These are phyloP conservation scores for Drosophila setifemur DNA, from an alignment of 1,140 invertebrate species.

Conservation along the genomic window DNA sequence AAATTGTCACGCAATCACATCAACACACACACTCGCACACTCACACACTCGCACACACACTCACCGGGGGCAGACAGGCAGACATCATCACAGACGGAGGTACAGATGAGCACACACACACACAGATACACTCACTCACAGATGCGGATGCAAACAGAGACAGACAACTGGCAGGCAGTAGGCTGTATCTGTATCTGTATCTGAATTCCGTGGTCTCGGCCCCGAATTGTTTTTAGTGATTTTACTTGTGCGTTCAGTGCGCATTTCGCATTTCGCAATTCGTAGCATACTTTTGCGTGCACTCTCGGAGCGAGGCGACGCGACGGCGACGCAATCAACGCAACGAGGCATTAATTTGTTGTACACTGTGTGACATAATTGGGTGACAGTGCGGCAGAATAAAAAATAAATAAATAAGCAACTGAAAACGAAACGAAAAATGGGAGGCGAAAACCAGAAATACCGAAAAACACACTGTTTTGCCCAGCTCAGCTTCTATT, in stretches of 20 bases:
- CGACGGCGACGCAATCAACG: slow-evolving; percentile 68
- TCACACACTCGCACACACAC: slow-evolving; percentile 24
- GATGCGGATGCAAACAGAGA: not conserved
- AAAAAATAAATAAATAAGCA: slow-evolving; percentile 43
- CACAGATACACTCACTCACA: slow-evolving; percentile 9
- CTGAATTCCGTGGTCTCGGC: slow-evolving; percentile 18
- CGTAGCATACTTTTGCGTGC: slow-evolving; percentile 70
- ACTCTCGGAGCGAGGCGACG: slow-evolving; percentile 34
- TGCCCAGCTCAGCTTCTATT: slow-evolving; percentile 46
- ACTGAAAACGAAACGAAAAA: slow-evolving; percentile 11
- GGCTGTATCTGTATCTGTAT: slow-evolving; percentile 5
- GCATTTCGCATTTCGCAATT: slow-evolving; percentile 37
- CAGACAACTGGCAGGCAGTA: slow-evolving; percentile 3
- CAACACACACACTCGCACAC: slow-evolving; percentile 33
- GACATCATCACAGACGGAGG: slow-evolving; percentile 25
- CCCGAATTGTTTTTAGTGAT: slow-evolving; percentile 72
- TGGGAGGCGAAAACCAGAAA: not conserved
- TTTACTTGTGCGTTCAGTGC: slow-evolving; percentile 65
- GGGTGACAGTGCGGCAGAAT: slow-evolving; percentile 78
- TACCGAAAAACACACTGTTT: slow-evolving; percentile 64
- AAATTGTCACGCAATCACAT: slow-evolving; percentile 79
- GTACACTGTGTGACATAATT: slow-evolving; percentile 80
- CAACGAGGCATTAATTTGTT: slow-evolving; percentile 82
- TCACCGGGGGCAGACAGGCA: slow-evolving; percentile 30
- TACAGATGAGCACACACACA: slow-evolving; percentile 19